These are phyloP conservation scores for Drosophila kambysellisi DNA, from an alignment of 2,888 invertebrate genomes.

Conservation along the genomic window DNA sequence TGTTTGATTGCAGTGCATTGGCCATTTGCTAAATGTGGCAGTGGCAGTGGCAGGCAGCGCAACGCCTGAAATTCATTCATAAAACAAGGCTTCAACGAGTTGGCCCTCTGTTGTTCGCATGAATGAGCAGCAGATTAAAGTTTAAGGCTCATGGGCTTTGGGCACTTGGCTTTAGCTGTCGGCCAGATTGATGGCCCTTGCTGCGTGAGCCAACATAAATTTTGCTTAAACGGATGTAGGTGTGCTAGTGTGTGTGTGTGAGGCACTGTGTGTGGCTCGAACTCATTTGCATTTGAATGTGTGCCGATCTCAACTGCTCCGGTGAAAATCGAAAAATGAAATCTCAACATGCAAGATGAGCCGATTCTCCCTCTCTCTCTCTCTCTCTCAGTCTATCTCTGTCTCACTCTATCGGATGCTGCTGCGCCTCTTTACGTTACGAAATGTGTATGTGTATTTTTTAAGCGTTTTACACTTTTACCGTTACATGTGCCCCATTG, in stretches of 20 bases:
- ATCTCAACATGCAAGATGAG: constrained; percentile 55
- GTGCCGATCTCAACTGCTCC: constrained; percentile 43
- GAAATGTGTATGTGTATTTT: constrained; percentile 50
- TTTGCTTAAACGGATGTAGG: constrained; percentile 60
- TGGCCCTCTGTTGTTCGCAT: constrained; percentile 65
- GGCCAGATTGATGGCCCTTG: constrained; percentile 54
- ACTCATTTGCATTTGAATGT: constrained; percentile 68
- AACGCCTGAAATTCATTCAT: constrained; percentile 71
- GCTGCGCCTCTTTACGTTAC: constrained; percentile 67
- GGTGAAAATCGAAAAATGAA: constrained; percentile 70
- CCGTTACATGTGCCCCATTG: constrained; percentile 61
- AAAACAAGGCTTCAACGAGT: constrained; percentile 55
- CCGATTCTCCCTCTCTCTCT: constrained; percentile 28
- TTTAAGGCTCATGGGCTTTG: constrained; percentile 28
- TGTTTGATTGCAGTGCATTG: constrained; percentile 57
- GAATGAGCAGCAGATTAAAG: constrained; percentile 59
- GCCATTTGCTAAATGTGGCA: constrained; percentile 21
- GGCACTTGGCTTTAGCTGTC: constrained; percentile 38
- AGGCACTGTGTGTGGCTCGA: constrained; percentile 39
- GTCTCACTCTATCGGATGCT: constrained; percentile 21
- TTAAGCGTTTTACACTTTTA: constrained; percentile 60
- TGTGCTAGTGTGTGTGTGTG: neutral
- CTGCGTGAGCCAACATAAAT: constrained; percentile 69
- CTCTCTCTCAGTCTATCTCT: neutral
- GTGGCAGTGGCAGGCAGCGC: constrained; percentile 12